Evolutionary conservation across 2,888 invertebrate species (phyloP).

Genomic region (Oscheius sp.): DNA sequence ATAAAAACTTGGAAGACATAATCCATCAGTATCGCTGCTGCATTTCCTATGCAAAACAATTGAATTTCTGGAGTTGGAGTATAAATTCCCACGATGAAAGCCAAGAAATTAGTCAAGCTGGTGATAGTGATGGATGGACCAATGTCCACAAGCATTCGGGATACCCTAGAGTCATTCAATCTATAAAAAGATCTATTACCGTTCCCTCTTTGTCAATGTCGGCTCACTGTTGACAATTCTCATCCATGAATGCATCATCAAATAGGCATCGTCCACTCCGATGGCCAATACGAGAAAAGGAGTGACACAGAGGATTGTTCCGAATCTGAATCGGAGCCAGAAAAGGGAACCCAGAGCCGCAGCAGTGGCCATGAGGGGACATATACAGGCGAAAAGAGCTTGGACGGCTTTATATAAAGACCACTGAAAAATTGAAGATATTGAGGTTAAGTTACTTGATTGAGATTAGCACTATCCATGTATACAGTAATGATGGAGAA

Average conservation of each 20-base stretch:
- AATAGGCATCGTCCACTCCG: conserved; percentile 67
- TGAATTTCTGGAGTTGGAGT: conserved; percentile 91
- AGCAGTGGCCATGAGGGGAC: conserved; percentile 63
- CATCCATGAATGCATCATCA: conserved; percentile 65
- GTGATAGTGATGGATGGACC: conserved; percentile 93
- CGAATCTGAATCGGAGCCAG: conserved; percentile 63
- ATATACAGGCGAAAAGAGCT: conserved; percentile 58
- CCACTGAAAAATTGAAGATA: conserved; percentile 17
- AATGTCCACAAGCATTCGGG: conserved; percentile 83
- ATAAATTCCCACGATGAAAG: conserved; percentile 80
- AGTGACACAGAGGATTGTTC: conserved; percentile 66
- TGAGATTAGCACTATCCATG: conserved; percentile 41
- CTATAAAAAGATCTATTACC: no score
- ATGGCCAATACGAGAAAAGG: conserved; percentile 67
- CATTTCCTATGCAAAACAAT: conserved; percentile 93
- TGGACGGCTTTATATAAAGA: conserved; percentile 11
- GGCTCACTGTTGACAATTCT: conserved; percentile 40
- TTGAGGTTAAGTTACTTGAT: conserved; percentile 34
- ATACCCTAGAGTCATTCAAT: no score
- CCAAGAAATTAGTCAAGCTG: conserved; percentile 81
- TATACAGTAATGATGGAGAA: conserved; percentile 63
- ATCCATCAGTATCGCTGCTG: conserved; percentile 87
- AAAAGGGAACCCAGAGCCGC: conserved; percentile 65
- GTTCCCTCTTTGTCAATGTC: conserved; percentile 43
- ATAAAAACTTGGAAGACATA: conserved; percentile 81